Evolutionary conservation across 2,888 invertebrate species (phyloP).

Genomic region (Mesoligia furuncula): DNA sequence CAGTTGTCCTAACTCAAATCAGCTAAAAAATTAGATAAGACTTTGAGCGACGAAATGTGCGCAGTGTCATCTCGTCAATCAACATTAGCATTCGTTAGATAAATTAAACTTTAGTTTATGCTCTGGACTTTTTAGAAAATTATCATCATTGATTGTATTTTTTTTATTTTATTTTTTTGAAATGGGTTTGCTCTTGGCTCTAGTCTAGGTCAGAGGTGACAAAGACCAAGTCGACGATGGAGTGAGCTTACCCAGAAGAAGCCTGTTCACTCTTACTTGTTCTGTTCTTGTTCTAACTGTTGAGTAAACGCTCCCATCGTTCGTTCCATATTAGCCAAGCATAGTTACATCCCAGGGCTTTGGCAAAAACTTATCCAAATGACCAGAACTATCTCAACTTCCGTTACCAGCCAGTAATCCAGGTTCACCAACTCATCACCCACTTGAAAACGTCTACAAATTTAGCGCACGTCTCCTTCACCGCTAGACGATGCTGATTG

Average conservation of each 20-base stretch:
- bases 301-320: background rate
- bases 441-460: conserved; percentile 27
- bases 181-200: no score
- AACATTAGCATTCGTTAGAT: background rate
- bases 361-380: background rate
- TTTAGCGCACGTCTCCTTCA: conserved; percentile 12
- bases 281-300: no score
- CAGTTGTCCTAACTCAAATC: no score
- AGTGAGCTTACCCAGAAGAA: no score
- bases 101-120: background rate
- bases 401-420: background rate
- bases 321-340: background rate
- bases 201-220: no score
- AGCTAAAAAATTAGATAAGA: no score
- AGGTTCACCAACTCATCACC: background rate
- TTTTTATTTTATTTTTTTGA: no score
- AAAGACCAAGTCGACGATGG: no score
- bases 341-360: background rate
- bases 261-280: no score
- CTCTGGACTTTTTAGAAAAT: background rate
- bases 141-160: background rate
- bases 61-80: conserved; percentile 4
- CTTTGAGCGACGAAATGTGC: background rate
- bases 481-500: conserved; percentile 29
- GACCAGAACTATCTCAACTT: background rate